Base-by-base conservation (phyloP, 2,888 invertebrate species). In the Amblyteles armatorius region DNA sequence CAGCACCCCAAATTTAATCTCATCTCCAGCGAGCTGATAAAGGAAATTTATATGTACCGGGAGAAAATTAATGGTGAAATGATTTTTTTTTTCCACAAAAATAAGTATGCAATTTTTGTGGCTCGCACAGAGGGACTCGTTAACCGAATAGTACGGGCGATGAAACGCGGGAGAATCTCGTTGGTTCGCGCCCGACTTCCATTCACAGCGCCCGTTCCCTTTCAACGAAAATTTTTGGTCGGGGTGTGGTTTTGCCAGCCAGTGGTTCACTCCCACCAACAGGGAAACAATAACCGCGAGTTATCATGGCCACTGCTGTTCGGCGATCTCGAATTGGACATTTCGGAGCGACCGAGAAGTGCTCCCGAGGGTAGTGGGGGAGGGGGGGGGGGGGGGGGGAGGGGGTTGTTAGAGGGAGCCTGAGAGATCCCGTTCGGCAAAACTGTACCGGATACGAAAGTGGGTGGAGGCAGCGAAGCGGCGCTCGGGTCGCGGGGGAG, bases 281-380 rank as follows among this genome's bases (percentile, higher is more conserved):
- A 60, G 67, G 57, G 48, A 72, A 84, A 84, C 83, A 83, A 83
- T 83, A 83, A 83, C 63, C 69, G 50, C 57, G 68, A 60, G 50
- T 60, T 80, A 77, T 80, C 52, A 72, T 52, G 84, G 67, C 72
- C 84, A 71, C 48, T 83, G 83, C 40, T 69, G 55, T 55, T 78
- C 77, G 68, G 11, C 68, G 80, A 78, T 84, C 84, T 84, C 77
- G 80, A 78, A 78, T 78, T 63, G 52, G 76, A 77, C 78, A 81
- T 80, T 83, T 77, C 48, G 67, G 40, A 81, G 52, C 57, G 73
- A 78, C 60, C 52, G 71, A 63, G 67, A 68, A 33, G 60, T 60
- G 13, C 60, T 26, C 26, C 13, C 0, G 29, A 13, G 29, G 29
- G 6, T 29, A 3, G 57, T 60, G 11, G 40, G 2, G 40, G 9